Conservation (phyloP, 2,113 vertebrate genomes). For the Ahaetulla prasina region DNA sequence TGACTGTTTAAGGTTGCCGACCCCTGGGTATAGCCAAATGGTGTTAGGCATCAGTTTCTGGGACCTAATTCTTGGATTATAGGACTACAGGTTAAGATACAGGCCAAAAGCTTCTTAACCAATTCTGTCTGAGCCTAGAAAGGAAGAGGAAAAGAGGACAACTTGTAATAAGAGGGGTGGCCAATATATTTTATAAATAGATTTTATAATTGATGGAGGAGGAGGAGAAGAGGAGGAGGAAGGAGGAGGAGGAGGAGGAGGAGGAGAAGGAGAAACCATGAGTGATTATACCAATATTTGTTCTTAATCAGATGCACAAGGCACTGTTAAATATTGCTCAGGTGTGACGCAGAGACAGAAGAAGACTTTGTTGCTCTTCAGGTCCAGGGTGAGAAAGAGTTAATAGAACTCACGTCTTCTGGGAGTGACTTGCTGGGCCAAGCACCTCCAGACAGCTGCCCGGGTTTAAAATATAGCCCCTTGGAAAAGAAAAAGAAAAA, state of each 20-base stretch:
- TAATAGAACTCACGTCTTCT: not conserved
- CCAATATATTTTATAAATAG: too few species aligned
- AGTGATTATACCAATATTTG: not conserved
- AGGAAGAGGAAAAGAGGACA: not conserved
- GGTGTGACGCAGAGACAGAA: not conserved
- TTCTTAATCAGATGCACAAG: not conserved
- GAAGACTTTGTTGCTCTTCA: not conserved
- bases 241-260: not conserved
- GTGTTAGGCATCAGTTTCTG: not conserved
- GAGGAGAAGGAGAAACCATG: not conserved
- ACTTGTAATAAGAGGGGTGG: too few species aligned
- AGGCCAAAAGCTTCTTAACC: not conserved
- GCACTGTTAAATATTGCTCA: not conserved
- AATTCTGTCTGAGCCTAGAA: not conserved
- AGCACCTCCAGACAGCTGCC: not conserved
- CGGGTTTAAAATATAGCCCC: not conserved
- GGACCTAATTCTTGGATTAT: not conserved
- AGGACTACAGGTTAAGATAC: not conserved
- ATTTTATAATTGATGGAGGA: too few species aligned
- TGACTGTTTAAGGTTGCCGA: too few species aligned
- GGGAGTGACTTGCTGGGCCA: not conserved
- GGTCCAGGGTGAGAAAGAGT: not conserved
- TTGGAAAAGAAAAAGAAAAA: not conserved
- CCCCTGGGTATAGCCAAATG: too few species aligned
- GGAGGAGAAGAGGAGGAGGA: too few species aligned